phyloP scores from a whole-genome alignment of 2,113 vertebrate species.

The Megaptera novaeangliae region DNA sequence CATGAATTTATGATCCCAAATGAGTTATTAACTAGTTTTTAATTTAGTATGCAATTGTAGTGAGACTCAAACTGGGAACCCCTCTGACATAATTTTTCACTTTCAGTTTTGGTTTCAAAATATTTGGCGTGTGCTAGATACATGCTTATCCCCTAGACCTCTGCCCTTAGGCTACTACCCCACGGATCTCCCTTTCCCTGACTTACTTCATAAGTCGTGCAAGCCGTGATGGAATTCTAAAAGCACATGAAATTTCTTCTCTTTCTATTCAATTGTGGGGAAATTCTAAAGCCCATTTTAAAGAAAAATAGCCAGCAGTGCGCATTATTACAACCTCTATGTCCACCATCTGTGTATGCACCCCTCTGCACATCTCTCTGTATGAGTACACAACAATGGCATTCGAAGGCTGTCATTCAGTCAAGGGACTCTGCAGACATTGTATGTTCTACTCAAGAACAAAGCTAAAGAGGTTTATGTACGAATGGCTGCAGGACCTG shows the following conservation, averaged over 20 bases:
- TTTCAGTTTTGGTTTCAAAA: conserved; percentile 21
- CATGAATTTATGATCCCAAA: conserved; percentile 23
- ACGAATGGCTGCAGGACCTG: conserved; percentile 65
- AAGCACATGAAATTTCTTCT: neutral
- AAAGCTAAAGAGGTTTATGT: conserved; percentile 36
- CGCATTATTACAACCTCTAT: conserved; percentile 71
- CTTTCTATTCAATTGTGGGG: neutral
- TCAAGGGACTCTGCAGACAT: conserved; percentile 68
- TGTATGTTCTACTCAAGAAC: conserved; percentile 48
- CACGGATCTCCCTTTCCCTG: neutral
- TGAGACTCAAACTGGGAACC: neutral
- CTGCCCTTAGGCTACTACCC: neutral
- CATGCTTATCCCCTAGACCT: neutral
- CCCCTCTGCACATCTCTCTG: conserved; percentile 63
- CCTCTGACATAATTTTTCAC: neutral
- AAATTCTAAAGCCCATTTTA: conserved; percentile 15
- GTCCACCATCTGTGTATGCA: conserved; percentile 55
- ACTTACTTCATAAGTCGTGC: neutral
- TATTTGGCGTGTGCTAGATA: neutral
- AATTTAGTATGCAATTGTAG: neutral
- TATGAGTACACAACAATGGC: conserved; percentile 56
- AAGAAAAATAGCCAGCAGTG: conserved; percentile 61
- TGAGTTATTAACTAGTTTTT: neutral
- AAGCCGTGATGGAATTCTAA: neutral
- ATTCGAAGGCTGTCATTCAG: conserved; percentile 70